These are phyloP conservation scores for Solenopsis fugax DNA, from an alignment of 1,140 invertebrate species.

Conservation along the genomic window DNA sequence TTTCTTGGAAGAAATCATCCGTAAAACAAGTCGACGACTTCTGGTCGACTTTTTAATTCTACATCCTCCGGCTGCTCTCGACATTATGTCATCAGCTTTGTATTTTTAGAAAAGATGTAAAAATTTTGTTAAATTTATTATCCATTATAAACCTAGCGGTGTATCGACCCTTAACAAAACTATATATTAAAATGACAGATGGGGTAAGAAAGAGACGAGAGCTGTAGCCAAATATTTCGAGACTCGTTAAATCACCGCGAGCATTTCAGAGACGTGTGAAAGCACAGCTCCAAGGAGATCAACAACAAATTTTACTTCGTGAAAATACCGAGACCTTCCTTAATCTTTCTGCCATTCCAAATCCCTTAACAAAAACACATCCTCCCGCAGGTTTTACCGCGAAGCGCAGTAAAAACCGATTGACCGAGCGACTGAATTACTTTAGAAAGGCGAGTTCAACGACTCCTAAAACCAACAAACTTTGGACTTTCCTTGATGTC, in stretches of 20 bases:
- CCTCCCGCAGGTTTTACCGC: neutral
- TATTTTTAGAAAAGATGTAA: neutral
- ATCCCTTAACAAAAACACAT: neutral
- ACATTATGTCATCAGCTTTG: conserved; percentile 7
- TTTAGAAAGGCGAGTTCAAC: conserved; percentile 44
- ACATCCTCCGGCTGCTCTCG: neutral
- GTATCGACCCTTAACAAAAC: neutral
- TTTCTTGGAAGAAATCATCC: neutral
- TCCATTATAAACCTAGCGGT: neutral
- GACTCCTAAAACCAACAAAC: conserved; percentile 67
- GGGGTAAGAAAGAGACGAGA: neutral
- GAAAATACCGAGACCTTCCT: neutral
- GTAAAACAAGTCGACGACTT: neutral
- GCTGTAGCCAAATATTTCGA: neutral
- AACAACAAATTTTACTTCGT: neutral
- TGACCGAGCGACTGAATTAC: conserved; percentile 9
- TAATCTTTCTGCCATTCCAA: neutral
- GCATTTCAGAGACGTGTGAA: neutral
- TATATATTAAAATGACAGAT: neutral
- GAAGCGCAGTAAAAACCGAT: neutral
- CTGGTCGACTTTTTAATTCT: no score
- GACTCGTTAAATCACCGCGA: neutral
- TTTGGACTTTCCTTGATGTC: conserved; percentile 61
- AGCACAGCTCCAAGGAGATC: neutral
- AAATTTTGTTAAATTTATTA: neutral